Evolutionary conservation across 2,113 vertebrate species (phyloP).

Genomic region (Strix uralensis): DNA sequence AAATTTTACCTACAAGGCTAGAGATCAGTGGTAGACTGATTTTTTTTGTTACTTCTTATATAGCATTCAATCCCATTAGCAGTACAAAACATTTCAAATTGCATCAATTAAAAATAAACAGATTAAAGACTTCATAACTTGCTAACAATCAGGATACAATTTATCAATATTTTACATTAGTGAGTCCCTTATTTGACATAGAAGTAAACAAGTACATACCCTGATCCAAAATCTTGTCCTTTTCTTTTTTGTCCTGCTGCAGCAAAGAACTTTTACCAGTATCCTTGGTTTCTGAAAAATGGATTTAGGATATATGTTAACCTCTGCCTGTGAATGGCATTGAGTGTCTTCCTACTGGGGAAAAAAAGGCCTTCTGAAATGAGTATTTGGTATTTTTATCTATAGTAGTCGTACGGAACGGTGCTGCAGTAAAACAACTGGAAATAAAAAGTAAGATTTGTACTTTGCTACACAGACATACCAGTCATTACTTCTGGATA

Average conservation of each 20-base stretch:
- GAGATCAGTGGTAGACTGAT: not conserved
- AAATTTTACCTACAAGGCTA: conserved; percentile 2
- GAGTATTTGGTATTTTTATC: not conserved
- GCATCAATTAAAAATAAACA: not conserved
- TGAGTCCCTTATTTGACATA: not conserved
- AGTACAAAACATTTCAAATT: not conserved
- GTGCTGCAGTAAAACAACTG: not conserved
- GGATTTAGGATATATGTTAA: not conserved
- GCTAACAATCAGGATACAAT: not conserved
- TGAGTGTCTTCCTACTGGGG: not conserved
- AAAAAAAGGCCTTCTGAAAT: not conserved
- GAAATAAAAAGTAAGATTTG: not conserved
- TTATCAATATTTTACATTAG: not conserved
- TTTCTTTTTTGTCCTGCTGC: conserved; percentile 74
- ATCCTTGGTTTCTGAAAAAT: conserved; percentile 69
- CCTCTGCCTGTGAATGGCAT: not conserved
- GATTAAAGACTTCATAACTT: not conserved
- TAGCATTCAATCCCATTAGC: not conserved
- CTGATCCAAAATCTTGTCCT: conserved; percentile 79
- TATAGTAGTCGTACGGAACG: not conserved
- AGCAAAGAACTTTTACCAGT: conserved; percentile 59
- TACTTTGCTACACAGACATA: not conserved
- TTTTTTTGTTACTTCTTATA: not conserved
- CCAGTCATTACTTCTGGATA: not conserved
- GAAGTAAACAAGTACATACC: conserved; percentile 75